Base-by-base conservation (phyloP, 2,113 vertebrate genomes). In the Pyxicephalus adspersus region DNA sequence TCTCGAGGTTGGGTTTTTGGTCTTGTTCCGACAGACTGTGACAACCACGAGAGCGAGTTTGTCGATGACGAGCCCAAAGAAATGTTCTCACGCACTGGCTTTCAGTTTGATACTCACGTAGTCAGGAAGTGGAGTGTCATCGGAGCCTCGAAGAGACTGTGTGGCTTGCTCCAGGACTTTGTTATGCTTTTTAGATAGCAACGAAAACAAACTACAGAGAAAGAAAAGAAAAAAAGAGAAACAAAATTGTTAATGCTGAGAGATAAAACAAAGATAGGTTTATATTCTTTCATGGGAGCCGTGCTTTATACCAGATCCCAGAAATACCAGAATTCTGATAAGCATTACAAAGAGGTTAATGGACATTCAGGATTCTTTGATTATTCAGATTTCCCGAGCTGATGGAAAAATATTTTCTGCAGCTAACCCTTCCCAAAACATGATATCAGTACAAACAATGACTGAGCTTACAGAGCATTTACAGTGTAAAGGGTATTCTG, bases 151-250 rank as follows among this genome's bases (percentile, higher is more conserved):
- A 83, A 97, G 91, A 83, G 96, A 96, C 89, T 98, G 97, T 0
- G 97, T 99, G 83, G 98, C 97, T 90, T 98, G 98, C 87, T 98
- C 96, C 93, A 99, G 87, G 83, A 98, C 97, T 89, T 98, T 98
- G 94, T 97, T 99, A 94, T 99, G 97, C 85, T 99, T 99, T 91
- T 98, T 98, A 55, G 97, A 99, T 88, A 99, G 89, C 91, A 99
- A 91, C 77, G 97, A 95, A 94, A 99, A 98, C 64, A 99, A 93
- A 90, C 97, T 99, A 60, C 6, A 45, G 38, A 45, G 11, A 60
- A 74, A 28, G 19, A 6, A 54, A 83, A 77, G 85, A 0, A 51
- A 64, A 74, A 73, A 52, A 45, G 84, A 31, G 81, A 73, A 65
- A 19, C 22, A 34, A 83, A 3, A 34, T n/a, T 0, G 7, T 70